phyloP scores from a whole-genome alignment of 2,113 vertebrate species.

The Pogonocichla stellata region DNA sequence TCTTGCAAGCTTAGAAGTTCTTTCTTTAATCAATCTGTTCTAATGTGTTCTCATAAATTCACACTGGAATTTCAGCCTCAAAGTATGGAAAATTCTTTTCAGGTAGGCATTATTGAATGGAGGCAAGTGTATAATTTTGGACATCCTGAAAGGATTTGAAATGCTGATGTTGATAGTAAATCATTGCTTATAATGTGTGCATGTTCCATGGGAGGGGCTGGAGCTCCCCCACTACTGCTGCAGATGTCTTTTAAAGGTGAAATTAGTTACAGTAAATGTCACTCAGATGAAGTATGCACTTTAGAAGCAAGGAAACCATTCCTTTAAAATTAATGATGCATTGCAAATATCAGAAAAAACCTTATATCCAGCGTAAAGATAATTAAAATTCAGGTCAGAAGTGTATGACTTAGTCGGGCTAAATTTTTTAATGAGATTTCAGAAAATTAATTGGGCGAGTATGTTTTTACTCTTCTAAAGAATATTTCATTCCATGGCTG shows the following conservation, averaged over 20 bases:
- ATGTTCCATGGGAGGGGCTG: not conserved
- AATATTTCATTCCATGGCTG: constrained; percentile 55
- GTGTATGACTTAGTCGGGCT: constrained; percentile 76
- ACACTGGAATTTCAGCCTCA: not conserved
- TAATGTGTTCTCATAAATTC: constrained; percentile 30
- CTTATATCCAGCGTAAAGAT: constrained; percentile 67
- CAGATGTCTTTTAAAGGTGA: constrained; percentile 74
- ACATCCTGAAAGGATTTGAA: not conserved
- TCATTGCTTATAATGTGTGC: not conserved
- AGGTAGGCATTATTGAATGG: not conserved
- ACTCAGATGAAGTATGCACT: constrained; percentile 70
- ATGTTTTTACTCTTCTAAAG: constrained; percentile 62
- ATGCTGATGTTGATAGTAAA: not conserved
- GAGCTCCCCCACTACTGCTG: not conserved
- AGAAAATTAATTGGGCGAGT: constrained; percentile 78
- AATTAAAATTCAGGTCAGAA: constrained; percentile 83
- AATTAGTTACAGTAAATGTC: constrained; percentile 73
- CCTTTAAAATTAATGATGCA: constrained; percentile 78
- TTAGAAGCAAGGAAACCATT: constrained; percentile 65
- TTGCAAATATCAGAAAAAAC: constrained; percentile 70
- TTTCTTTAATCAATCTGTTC: not conserved
- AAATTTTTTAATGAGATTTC: constrained; percentile 84
- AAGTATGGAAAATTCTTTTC: not conserved
- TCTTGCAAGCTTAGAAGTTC: not conserved
- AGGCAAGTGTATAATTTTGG: not conserved